These are phyloP conservation scores for Teinopalpus imperialis DNA, from an alignment of 2,888 invertebrate species.

Conservation along the genomic window DNA sequence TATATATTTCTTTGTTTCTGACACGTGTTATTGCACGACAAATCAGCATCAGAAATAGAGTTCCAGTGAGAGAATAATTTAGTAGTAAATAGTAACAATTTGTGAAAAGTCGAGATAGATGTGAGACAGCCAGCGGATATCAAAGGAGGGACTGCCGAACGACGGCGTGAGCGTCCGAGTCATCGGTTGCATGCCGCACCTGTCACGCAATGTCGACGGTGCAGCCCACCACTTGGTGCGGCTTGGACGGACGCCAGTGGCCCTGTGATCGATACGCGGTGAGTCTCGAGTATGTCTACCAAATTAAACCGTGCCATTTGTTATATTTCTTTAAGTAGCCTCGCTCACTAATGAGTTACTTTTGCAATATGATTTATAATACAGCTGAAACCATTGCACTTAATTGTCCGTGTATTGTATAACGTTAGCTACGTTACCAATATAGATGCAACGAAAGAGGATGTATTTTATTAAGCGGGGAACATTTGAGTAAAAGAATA, in stretches of 20 bases:
- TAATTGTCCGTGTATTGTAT: conserved; percentile 13
- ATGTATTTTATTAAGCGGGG: background rate
- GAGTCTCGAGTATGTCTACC: conserved; percentile 76
- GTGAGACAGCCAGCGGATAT: conserved; percentile 55
- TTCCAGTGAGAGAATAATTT: conserved; percentile 13
- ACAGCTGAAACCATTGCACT: conserved; percentile 4
- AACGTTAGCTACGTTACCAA: background rate
- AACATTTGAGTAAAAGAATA: conserved; percentile 33
- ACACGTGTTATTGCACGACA: conserved; percentile 28
- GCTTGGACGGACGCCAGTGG: conserved; percentile 73
- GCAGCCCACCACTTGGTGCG: conserved; percentile 75
- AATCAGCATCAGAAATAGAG: conserved; percentile 24
- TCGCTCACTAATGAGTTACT: conserved; percentile 62
- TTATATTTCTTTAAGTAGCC: conserved; percentile 72
- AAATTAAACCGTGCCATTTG: conserved; percentile 79
- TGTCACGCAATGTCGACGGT: conserved; percentile 72
- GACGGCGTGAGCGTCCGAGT: conserved; percentile 56
- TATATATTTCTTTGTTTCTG: conserved; percentile 15
- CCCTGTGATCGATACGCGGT: conserved; percentile 71
- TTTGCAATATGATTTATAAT: conserved; percentile 42
- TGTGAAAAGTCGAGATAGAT: conserved; percentile 36
- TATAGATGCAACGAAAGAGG: too few relatives aligned
- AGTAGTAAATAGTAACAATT: conserved; percentile 19
- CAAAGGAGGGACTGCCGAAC: conserved; percentile 56
- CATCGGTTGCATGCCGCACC: conserved; percentile 79